Evolutionary conservation across 2,797 vertebrate genomes (phyloP).

Genomic region (Brachymystax lenok): DNA sequence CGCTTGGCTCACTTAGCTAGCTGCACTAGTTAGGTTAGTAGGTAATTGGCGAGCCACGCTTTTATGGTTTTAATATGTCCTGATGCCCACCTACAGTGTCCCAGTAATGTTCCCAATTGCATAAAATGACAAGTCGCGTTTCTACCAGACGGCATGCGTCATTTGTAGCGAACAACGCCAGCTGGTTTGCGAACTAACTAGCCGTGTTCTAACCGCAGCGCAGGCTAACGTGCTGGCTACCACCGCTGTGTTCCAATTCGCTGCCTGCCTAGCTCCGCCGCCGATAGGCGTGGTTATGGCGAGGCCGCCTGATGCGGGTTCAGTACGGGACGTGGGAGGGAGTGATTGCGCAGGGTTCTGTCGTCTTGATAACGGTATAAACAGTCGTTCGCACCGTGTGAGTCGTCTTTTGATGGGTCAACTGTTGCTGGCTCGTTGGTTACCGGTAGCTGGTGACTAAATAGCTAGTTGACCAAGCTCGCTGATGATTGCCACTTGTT

Average conservation of each 20-base stretch:
- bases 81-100: neutral
- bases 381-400: too few species aligned
- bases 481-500: too few species aligned
- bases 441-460: too few species aligned
- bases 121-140: neutral
- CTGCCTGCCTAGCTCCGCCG: neutral
- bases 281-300: conserved; percentile 73
- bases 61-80: neutral
- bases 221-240: neutral
- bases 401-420: too few species aligned
- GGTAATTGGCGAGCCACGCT: neutral
- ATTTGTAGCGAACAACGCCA: conserved; percentile 7
- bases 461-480: too few species aligned
- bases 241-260: neutral
- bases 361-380: conserved; percentile 5
- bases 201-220: conserved; percentile 3
- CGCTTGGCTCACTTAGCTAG: neutral
- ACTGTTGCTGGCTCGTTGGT: too few species aligned
- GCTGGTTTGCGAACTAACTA: conserved; percentile 29
- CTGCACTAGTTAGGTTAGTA: neutral
- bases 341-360: conserved; percentile 63
- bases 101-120: neutral
- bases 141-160: neutral
- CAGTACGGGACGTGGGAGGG: conserved; percentile 66
- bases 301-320: conserved; percentile 43